Conservation (phyloP, 2,797 vertebrate species). For the Pipistrellus nathusii region DNA sequence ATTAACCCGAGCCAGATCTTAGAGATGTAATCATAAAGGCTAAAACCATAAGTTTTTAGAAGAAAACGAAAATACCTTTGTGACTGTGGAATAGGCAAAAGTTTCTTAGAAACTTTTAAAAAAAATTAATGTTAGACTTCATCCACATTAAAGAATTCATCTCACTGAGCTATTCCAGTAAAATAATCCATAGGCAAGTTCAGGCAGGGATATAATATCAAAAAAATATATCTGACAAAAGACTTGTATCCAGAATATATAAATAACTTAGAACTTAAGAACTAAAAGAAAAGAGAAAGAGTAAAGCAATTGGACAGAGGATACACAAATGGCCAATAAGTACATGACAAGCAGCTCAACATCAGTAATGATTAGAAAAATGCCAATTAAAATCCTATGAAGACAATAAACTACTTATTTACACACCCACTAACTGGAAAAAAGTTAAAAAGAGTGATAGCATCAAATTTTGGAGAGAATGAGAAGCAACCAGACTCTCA, state of each 20-base stretch:
- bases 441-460: background rate
- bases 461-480: background rate
- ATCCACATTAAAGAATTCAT: slow-evolving; percentile 25
- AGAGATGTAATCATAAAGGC: background rate
- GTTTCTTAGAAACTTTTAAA: slow-evolving; percentile 6
- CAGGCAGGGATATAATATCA: background rate
- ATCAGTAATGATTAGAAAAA: background rate
- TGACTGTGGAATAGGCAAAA: background rate
- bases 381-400: background rate
- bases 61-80: background rate
- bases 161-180: background rate
- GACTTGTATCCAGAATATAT: background rate
- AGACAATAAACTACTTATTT: background rate
- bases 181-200: background rate
- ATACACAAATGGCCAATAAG: background rate
- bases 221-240: background rate
- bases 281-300: background rate
- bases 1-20: background rate
- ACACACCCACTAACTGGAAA: background rate
- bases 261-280: slow-evolving; percentile 5
- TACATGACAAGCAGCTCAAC: background rate
- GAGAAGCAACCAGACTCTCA: background rate
- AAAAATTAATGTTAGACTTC: background rate
- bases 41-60: slow-evolving; percentile 14
- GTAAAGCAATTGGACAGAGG: background rate